These are phyloP conservation scores for Dasyornis broadbenti DNA, from an alignment of 2,113 vertebrate species.

Conservation along the genomic window DNA sequence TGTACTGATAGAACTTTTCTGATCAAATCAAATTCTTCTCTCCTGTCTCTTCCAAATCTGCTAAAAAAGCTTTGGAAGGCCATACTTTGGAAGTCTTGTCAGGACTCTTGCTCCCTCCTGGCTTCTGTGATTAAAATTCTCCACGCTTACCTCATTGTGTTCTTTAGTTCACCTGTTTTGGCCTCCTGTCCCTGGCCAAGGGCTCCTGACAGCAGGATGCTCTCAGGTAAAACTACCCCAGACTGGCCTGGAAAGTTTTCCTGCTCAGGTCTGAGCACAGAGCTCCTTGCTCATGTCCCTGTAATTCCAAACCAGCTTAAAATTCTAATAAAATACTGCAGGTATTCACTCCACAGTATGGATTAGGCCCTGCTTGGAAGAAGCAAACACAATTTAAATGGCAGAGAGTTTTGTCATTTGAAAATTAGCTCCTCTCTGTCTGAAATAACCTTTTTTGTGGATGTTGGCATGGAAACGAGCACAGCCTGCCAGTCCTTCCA, in stretches of 20 bases:
- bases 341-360: background rate
- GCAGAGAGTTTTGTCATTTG: constrained; percentile 2
- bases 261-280: background rate
- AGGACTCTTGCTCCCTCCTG: background rate
- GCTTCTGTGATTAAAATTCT: background rate
- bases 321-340: background rate
- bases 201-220: background rate
- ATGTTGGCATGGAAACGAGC: constrained; percentile 9
- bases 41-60: background rate
- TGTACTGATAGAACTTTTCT: background rate
- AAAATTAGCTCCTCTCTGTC: background rate
- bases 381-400: background rate
- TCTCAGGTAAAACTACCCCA: background rate
- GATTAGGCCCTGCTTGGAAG: background rate
- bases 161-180: background rate
- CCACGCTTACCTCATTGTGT: background rate
- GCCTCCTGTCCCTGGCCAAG: background rate
- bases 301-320: background rate
- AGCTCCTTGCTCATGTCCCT: background rate
- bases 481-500: background rate
- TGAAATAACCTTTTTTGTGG: background rate
- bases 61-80: background rate
- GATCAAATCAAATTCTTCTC: background rate
- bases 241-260: background rate
- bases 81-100: background rate